These are phyloP conservation scores for Megaceryle alcyon DNA, from an alignment of 2,797 vertebrate genomes.

Conservation along the genomic window DNA sequence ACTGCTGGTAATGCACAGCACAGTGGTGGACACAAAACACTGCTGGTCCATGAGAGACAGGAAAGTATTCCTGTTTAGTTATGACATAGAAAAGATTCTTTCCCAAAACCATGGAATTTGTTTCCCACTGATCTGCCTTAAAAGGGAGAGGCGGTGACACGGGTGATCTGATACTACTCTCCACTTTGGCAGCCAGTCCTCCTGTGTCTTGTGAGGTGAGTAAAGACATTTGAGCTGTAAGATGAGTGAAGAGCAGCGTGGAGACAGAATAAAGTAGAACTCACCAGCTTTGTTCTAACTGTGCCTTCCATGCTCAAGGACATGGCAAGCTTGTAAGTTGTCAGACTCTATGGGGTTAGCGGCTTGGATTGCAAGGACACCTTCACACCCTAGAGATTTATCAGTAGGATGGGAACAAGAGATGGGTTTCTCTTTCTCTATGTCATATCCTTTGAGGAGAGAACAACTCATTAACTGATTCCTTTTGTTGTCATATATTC, in stretches of 20 bases:
- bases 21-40: neutral
- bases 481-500: neutral
- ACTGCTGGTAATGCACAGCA: neutral
- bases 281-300: slow-evolving; percentile 59
- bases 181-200: neutral
- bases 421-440: neutral
- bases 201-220: neutral
- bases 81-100: neutral
- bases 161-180: neutral
- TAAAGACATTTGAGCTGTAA: slow-evolving; percentile 4
- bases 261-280: neutral
- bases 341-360: neutral
- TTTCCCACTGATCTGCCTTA: neutral
- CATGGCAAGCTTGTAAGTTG: slow-evolving; percentile 39
- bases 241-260: neutral
- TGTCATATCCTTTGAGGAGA: neutral
- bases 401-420: neutral
- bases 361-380: neutral
- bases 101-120: neutral
- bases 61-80: neutral
- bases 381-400: neutral
- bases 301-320: neutral
- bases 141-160: neutral
- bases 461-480: neutral
- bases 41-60: neutral